Evolutionary conservation across 2,113 vertebrate genomes (phyloP).

Genomic region (Aspidoscelis tigris): DNA sequence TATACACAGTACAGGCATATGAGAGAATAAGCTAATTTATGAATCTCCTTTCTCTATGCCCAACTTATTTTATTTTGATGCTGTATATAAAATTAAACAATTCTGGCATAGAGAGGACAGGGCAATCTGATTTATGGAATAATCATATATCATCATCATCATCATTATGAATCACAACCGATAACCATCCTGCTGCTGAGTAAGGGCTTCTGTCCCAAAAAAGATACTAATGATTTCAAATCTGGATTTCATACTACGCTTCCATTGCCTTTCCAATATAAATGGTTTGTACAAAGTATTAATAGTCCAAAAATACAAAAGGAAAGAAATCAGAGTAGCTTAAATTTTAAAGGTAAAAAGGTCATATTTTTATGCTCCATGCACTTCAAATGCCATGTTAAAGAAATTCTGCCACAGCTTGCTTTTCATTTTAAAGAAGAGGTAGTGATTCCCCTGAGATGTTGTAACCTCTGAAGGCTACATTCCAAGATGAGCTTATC

Average conservation of each 20-base stretch:
- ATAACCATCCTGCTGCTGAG: no score
- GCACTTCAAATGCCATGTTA: constrained; percentile 13
- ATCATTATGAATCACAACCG: no score
- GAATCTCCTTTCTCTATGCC: no score
- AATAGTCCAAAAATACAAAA: constrained; percentile 5
- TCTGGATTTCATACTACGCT: not conserved
- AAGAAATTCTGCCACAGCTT: constrained; percentile 14
- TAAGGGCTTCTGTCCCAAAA: no score
- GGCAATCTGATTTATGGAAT: no score
- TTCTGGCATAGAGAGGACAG: no score
- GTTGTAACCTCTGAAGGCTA: constrained; percentile 1
- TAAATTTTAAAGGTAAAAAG: not conserved
- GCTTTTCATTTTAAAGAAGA: constrained; percentile 2
- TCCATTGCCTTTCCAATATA: constrained; percentile 11
- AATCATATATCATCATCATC: no score
- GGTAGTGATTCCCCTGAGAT: not conserved
- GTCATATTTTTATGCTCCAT: constrained; percentile 5
- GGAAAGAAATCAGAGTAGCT: constrained; percentile 18
- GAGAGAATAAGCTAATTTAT: no score
- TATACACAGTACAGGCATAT: no score
- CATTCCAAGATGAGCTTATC: constrained; percentile 7
- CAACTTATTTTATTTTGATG: no score
- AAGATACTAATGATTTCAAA: no score
- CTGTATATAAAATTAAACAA: no score
- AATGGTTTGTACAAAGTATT: constrained; percentile 30